phyloP scores from a whole-genome alignment of 2,888 invertebrate genomes.

The Oscheius sp. region DNA sequence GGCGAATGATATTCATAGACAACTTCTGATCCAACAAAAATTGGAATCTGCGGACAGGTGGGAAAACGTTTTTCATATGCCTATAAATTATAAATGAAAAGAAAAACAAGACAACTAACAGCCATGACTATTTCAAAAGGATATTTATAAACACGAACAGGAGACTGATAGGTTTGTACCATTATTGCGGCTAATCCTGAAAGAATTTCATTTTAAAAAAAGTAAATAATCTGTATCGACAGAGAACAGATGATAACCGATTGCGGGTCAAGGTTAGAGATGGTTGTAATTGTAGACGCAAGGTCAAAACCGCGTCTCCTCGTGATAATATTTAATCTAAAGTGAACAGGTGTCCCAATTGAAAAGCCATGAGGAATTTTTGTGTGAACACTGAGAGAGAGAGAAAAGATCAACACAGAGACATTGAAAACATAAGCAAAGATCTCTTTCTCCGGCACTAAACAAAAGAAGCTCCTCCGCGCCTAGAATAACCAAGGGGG shows the following conservation, averaged over 20 bases:
- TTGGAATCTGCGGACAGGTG: slow-evolving; percentile 91
- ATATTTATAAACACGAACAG: slow-evolving; percentile 92
- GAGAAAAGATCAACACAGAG: no score
- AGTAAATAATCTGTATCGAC: background rate
- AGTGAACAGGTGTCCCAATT: no score
- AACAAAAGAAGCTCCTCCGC: background rate
- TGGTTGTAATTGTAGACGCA: no score
- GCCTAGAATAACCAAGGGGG: background rate
- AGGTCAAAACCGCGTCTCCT: no score
- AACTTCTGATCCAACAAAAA: slow-evolving; percentile 86
- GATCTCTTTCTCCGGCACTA: no score
- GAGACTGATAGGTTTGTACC: slow-evolving; percentile 95
- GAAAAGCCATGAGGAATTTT: no score
- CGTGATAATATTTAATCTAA: no score
- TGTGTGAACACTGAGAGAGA: no score
- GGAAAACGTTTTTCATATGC: slow-evolving; percentile 94
- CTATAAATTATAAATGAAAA: slow-evolving; percentile 76
- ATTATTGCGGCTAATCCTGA: slow-evolving; percentile 76
- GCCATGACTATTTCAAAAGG: slow-evolving; percentile 96
- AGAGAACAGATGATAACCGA: background rate
- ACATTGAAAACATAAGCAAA: no score
- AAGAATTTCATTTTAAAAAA: background rate
- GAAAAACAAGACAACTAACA: slow-evolving; percentile 77
- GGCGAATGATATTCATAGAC: slow-evolving; percentile 82
- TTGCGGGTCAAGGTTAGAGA: background rate